Evolutionary conservation across 2,888 invertebrate species (phyloP), one percentile per base, ranked within the genome.

Genomic region (Pachycephus smyrnensis): DNA sequence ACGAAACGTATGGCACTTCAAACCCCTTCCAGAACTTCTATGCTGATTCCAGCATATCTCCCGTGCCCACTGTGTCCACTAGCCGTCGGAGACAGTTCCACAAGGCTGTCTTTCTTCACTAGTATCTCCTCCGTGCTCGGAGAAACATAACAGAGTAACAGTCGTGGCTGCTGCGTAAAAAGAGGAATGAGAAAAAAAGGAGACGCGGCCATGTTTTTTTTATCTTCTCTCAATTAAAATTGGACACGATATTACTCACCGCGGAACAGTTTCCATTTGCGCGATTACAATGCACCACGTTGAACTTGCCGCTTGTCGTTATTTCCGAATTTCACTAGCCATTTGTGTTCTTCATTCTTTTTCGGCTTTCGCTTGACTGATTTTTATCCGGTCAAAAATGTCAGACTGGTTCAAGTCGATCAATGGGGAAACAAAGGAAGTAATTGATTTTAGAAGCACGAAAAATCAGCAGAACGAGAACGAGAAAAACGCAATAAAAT

Each of bases 201-300:
- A 55, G 6, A 6, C 75, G 73, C 75, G 75, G 71, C 73, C 77
- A 75, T 55, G 69, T 79, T 68, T 77, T 77, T 77, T 33, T 23
- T 55, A 23, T 55, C 23, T 55, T 40, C 68, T 77, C 35, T 12
- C 78, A 76, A 81, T 75, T 75, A 77, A 77, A 77, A 73, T 37
- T 76, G 73, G 12, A 73, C 74, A 68, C 68, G 73, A 35, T 76
- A 76, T 82, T 80, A 77, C 80, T 78, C 71, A 79, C 80, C 75
- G 76, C 35, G 12, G 55, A n/a, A 32, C 69, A 77, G 79, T 82
- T 83, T 85, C 83, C 84, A 86, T 85, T 85, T 82, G 81, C 80
- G 73, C 82, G 82, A 85, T 85, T 86, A 85, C 85, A 85, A 85
- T 82, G 78, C 80, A 9, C 40, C 40, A 23, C 9, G 40, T 55